phyloP scores from a whole-genome alignment of 2,797 vertebrate genomes.

The Selene dorsalis region DNA sequence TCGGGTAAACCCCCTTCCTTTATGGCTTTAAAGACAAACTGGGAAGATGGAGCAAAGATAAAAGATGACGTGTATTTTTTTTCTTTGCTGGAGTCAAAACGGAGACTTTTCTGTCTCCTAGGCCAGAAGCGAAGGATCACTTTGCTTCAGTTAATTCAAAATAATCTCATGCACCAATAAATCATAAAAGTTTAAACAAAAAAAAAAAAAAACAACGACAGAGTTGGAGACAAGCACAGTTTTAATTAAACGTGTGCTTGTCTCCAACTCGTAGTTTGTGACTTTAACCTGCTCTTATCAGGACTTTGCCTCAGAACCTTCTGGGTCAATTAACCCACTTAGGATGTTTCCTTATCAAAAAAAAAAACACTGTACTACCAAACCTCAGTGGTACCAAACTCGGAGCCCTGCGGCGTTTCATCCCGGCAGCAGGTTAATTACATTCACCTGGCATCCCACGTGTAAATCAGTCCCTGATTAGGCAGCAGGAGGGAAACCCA shows the following conservation, averaged over 20 bases:
- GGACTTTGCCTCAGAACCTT: constrained; percentile 19
- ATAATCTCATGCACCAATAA: not conserved
- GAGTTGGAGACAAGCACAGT: too few species aligned
- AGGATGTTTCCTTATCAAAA: constrained; percentile 52
- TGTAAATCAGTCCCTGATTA: constrained; percentile 50
- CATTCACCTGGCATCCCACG: constrained; percentile 65
- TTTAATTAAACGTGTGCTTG: not conserved
- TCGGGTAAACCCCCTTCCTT: not conserved
- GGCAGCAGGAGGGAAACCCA: constrained; percentile 28
- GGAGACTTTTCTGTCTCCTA: not conserved
- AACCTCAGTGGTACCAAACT: constrained; percentile 36
- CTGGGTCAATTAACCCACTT: constrained; percentile 50
- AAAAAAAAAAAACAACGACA: too few species aligned
- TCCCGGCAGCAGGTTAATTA: constrained; percentile 74
- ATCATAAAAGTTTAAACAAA: too few species aligned
- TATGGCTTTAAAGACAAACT: not conserved
- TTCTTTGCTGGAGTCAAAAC: not conserved
- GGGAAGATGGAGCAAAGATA: not conserved
- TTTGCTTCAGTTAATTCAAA: not conserved
- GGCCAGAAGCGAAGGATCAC: not conserved
- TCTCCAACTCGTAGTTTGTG: not conserved
- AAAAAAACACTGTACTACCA: constrained; percentile 1
- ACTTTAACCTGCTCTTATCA: constrained; percentile 48
- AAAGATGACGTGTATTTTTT: not conserved
- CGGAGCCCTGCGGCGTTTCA: constrained; percentile 41